Evolutionary conservation across 2,113 vertebrate species (phyloP).

Genomic region (Sminthopsis crassicaudata): DNA sequence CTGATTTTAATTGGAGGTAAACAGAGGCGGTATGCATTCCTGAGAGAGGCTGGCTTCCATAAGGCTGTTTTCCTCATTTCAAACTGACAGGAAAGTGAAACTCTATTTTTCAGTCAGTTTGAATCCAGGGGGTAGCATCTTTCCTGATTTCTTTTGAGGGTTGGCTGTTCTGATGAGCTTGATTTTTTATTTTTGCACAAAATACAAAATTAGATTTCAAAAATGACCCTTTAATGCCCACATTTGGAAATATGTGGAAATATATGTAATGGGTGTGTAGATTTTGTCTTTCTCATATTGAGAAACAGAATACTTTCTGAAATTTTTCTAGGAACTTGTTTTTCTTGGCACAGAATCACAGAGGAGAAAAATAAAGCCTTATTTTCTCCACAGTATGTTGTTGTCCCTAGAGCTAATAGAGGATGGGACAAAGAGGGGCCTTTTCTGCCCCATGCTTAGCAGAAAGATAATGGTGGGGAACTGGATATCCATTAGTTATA

Average conservation of each 20-base stretch:
- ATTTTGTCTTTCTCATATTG: slow-evolving; percentile 3
- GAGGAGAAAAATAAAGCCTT: not conserved
- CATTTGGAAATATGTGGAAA: not conserved
- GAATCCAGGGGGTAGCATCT: slow-evolving; percentile 26
- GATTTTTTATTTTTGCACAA: slow-evolving; percentile 43
- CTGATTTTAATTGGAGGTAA: slow-evolving; percentile 57
- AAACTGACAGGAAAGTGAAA: slow-evolving; percentile 47
- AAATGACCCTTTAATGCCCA: slow-evolving; percentile 38
- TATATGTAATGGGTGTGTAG: not conserved
- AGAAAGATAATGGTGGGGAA: slow-evolving; percentile 19
- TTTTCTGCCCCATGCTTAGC: slow-evolving; percentile 15
- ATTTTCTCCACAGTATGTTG: slow-evolving; percentile 41
- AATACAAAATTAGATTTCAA: slow-evolving; percentile 21
- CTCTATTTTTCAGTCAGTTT: slow-evolving; percentile 45
- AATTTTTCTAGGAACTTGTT: slow-evolving; percentile 42
- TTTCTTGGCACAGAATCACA: not conserved
- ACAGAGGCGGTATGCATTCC: slow-evolving; percentile 16
- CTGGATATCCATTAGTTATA: not conserved
- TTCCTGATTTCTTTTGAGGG: slow-evolving; percentile 28
- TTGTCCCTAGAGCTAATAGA: slow-evolving; percentile 5
- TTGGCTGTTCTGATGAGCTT: slow-evolving; percentile 46
- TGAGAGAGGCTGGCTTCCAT: slow-evolving; percentile 34
- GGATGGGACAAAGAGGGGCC: slow-evolving; percentile 13
- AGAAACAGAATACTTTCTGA: not conserved
- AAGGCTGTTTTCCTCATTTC: slow-evolving; percentile 22